Evolutionary conservation across 2,113 vertebrate species (phyloP), one percentile per base, ranked within the genome.

Genomic region (Paralichthys olivaceus): DNA sequence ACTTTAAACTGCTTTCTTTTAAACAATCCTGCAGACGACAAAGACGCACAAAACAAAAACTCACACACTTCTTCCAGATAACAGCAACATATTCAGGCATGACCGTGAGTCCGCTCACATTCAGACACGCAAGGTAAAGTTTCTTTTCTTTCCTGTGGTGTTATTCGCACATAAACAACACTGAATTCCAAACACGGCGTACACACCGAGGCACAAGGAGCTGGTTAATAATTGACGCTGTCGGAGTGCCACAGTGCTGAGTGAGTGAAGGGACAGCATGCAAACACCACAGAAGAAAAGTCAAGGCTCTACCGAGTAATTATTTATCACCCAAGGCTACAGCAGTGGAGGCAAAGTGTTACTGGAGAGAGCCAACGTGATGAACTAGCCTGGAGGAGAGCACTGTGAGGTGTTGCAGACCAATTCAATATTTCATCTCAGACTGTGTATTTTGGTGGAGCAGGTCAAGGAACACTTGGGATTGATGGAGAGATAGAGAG

Each of bases 181-280:
- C 59, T 49, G 51, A 37, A 49, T 53, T 69, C 51, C 58, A 71
- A 65, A 85, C 74, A 66, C 57, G 57, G 4, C 20, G 62, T 6
- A 68, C 82, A 89, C 86, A 86, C 54, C 14, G 23, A 75, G 40
- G 80, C 78, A 80, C 84, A 80, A 77, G 64, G 58, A 72, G 81
- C 77, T 69, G 37, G 84, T 95, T 85, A 94, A 94, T 95, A 86
- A 93, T 94, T 92, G 82, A 95, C 72, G 14, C 7, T 25, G 55
- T 65, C 69, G 65, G 84, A 92, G 84, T 84, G 87, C 80, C 84
- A 74, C 68, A 61, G 81, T 59, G 85, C 84, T 54, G 80, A 80
- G 74, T 58, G 80, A 80, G 74, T 20, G 75, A 81, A 77, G 85
- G 86, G 79, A 79, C 86, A 57, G 82, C 90, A 74, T 79, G 84